Base-by-base conservation (phyloP, 1,140 invertebrate genomes). In the Eulimnadia texana region DNA sequence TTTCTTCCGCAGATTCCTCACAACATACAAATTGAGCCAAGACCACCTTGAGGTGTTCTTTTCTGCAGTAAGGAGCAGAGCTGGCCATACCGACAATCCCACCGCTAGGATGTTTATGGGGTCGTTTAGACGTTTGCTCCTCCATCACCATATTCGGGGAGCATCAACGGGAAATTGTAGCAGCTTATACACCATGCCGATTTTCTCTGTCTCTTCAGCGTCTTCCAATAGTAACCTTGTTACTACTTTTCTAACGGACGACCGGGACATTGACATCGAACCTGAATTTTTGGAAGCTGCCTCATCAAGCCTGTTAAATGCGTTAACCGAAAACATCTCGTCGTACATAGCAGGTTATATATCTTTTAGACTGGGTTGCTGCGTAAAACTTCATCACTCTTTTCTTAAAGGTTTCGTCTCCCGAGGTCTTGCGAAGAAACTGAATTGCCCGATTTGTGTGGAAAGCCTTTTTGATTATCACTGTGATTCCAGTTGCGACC, bases 21-120 rank as follows among this genome's bases (percentile, higher is more conserved):
- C 19, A 10, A 53, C 52, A 10, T 53, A 53, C 2, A 53, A 53
- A 19, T 25, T 53, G 19, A 53, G 52, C 20, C 52, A 53, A 20
- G 52, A 53, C 52, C 52, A 53, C 24, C 1, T 53, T 13, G 52
- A 53, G 20, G 20, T 53, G 10, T 53, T 53, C 52, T 53, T 53
- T 22, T 20, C 52, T 1, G 2, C 24, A 11, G 24, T 20, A 53
- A 53, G 52, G 1, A 53, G 52, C 13, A 0, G 2, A 1, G 52
- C 0, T 22, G 52, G 20, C 24, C 24, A 22, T 13, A 25, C 20
- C 10, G 24, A 53, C 13, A 53, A 53, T 13, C 52, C 52, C 33
- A 42, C 33, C 16, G 33, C 33, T 16, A 6, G 6, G 33, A 42
- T 42, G 33, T 42, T 42, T 42, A 42, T 42, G 33, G 33, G 33